A percentile compares a stretch with the other conserved stretches of the same genome.
Evolutionary conservation across 2,113 vertebrate species (phyloP).

Genomic region (Chionodraco myersi): DNA sequence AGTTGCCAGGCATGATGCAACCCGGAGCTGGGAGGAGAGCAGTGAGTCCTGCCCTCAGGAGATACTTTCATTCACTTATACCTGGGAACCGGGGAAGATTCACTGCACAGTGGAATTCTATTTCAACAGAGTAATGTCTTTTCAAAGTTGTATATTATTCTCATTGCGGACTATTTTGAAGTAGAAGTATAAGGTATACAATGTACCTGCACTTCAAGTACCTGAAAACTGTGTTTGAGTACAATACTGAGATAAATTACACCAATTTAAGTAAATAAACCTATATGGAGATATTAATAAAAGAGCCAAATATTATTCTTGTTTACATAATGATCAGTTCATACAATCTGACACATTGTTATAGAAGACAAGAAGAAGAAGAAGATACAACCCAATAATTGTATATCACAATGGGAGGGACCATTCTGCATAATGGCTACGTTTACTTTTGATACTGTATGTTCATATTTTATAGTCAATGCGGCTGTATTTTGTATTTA

Average conservation of each 20-base stretch:
- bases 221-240: too few species aligned
- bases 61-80: constrained; percentile 1
- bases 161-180: too few species aligned
- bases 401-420: too few species aligned
- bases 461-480: too few species aligned
- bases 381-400: too few species aligned
- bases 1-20: constrained; percentile 77
- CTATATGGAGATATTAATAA: too few species aligned
- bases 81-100: neutral
- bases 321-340: neutral
- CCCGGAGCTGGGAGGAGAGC: constrained; percentile 37
- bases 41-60: constrained; percentile 12
- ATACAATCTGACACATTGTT: neutral
- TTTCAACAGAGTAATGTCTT: too few species aligned
- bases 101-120: neutral
- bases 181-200: too few species aligned
- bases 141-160: too few species aligned
- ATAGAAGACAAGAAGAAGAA: neutral
- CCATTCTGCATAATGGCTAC: neutral
- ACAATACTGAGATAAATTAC: too few species aligned
- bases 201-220: too few species aligned
- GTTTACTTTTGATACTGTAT: neutral
- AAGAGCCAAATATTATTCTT: neutral
- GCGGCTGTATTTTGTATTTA: neutral
- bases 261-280: too few species aligned